These are phyloP conservation scores for Odontocolon sp. DNA, from an alignment of 2,888 invertebrate species.

Conservation along the genomic window DNA sequence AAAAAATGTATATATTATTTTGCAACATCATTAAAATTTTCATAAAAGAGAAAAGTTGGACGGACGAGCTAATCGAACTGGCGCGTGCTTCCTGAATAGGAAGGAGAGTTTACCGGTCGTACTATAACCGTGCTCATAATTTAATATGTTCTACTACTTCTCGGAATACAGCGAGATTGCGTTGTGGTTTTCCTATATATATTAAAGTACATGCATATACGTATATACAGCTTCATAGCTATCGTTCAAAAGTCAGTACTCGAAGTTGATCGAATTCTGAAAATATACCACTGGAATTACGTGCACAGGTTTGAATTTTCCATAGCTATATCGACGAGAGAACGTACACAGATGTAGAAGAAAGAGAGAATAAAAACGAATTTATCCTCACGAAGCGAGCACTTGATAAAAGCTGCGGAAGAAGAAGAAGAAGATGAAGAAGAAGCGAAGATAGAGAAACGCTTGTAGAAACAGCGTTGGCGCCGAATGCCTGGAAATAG, in stretches of 20 bases:
- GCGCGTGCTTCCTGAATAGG: conserved; percentile 20
- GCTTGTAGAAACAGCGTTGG: conserved; percentile 6
- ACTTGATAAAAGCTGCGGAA: conserved; percentile 29
- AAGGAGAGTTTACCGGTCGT: conserved; percentile 1
- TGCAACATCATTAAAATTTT: conserved; percentile 43
- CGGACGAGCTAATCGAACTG: conserved; percentile 43
- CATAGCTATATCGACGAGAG: conserved; percentile 17
- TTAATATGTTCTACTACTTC: conserved; percentile 48
- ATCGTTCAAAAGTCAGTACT: conserved; percentile 30
- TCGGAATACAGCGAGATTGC: conserved; percentile 37
- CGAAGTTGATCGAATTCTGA: conserved; percentile 51
- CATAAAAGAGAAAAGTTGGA: conserved; percentile 41
- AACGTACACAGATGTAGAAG: neutral
- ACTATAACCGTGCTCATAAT: conserved; percentile 35
- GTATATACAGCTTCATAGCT: neutral
- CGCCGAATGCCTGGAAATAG: conserved; percentile 33
- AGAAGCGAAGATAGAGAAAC: conserved; percentile 1
- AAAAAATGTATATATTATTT: neutral
- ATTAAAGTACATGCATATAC: neutral
- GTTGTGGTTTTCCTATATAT: neutral
- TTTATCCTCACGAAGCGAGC: conserved; percentile 38
- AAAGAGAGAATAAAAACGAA: conserved; percentile 13
- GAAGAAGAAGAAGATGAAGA: conserved; percentile 24
- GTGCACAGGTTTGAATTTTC: neutral
- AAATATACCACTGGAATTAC: too few species aligned